Conservation (phyloP, 2,113 vertebrate genomes). For the Corythornis madagascariensis region DNA sequence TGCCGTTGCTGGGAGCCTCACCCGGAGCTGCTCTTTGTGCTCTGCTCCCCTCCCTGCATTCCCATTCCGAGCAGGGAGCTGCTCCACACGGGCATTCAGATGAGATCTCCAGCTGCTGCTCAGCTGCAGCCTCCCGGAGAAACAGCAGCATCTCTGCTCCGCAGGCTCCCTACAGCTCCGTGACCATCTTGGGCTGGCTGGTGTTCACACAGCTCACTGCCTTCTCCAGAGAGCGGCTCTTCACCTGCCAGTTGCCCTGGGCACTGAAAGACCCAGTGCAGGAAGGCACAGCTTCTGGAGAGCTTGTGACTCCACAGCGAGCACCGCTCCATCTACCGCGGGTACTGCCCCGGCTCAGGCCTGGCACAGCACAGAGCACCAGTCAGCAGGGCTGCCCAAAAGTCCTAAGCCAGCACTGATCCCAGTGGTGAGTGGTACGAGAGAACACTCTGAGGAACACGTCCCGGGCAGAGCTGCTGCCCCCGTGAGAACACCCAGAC, state of each 20-base stretch:
- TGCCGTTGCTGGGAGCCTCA: constrained; percentile 13
- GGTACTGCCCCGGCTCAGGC: not conserved
- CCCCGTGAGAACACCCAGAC: fast-evolving
- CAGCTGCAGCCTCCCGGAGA: no score
- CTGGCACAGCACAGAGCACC: fast-evolving
- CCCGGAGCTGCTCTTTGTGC: constrained; percentile 26
- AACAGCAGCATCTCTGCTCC: not conserved
- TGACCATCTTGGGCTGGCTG: fast-evolving
- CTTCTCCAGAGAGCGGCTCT: fast-evolving
- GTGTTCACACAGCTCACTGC: not conserved
- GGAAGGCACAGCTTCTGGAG: fast-evolving
- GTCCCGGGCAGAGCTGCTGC: not conserved
- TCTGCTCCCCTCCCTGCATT: constrained; percentile 18
- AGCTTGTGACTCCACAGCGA: fast-evolving
- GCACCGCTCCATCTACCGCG: not conserved
- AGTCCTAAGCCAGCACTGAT: not conserved
- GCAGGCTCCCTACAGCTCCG: not conserved
- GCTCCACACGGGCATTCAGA: no score
- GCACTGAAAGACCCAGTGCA: not conserved
- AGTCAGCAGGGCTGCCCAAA: fast-evolving
- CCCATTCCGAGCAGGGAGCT: constrained; percentile 11
- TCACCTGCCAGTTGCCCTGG: not conserved
- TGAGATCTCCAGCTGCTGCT: no score
- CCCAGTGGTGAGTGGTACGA: fast-evolving
- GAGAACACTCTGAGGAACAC: fast-evolving